phyloP scores from a whole-genome alignment of 2,797 vertebrate genomes.

The Gadopsis marmoratus region DNA sequence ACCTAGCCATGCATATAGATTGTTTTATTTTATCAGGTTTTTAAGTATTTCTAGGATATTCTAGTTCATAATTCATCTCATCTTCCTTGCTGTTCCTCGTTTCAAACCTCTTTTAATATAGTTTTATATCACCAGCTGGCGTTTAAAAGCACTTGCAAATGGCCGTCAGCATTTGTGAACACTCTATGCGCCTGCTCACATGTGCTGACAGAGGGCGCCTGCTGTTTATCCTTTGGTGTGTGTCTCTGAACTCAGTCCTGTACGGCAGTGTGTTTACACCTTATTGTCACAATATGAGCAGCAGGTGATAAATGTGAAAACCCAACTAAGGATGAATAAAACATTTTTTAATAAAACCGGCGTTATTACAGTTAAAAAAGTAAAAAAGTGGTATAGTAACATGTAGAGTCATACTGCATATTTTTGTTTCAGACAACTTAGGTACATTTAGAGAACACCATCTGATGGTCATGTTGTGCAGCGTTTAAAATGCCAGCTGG shows the following conservation, averaged over 20 bases:
- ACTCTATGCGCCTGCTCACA: background rate
- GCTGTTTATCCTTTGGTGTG: background rate
- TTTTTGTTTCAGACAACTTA: background rate
- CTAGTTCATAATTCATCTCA: background rate
- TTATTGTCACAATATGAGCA: background rate
- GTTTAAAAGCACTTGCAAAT: background rate
- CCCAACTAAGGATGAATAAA: background rate
- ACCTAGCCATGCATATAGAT: background rate
- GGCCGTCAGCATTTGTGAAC: background rate
- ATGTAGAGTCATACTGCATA: background rate
- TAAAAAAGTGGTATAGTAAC: background rate
- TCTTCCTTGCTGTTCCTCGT: constrained; percentile 1
- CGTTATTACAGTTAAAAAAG: background rate
- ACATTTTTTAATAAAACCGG: background rate
- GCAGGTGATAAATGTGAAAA: background rate
- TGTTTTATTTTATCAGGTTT: background rate
- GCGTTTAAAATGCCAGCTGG: background rate
- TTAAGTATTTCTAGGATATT: background rate
- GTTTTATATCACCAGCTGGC: constrained; percentile 1
- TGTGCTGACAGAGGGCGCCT: background rate
- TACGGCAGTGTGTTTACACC: background rate
- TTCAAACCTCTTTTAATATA: background rate
- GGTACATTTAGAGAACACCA: background rate
- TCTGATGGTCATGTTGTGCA: background rate
- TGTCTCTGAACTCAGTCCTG: background rate